Evolutionary conservation across 2,797 vertebrate species (phyloP), one percentile per base, ranked within the genome.

Genomic region (Trachurus trachurus): DNA sequence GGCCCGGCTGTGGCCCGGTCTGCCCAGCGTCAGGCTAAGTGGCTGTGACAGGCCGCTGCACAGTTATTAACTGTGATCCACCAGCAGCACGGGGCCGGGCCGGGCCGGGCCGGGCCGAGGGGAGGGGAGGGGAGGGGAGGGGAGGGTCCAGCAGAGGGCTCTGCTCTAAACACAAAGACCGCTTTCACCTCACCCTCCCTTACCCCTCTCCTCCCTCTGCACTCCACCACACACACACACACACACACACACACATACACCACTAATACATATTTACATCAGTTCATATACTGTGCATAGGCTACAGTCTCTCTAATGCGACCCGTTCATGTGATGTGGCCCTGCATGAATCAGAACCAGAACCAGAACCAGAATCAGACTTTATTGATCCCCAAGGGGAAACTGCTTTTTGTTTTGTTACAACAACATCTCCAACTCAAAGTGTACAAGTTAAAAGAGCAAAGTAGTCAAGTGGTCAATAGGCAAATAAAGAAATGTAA

Each of bases 11-110:
- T 69, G 81, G 71, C 89, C 88, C 71, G 26, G 85, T 80, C 93
- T 97, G 97, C 95, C 97, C 94, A 97, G 91, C 93, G 37, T 98
- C 96, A 97, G 93, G 86, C 95, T 96, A 97, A 98, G 94, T 96
- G 95, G 93, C 96, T 91, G 66, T 97, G 97, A 96, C 96, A 97
- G 96, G 94, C 95, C 89, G 95, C 96, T 94, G 64, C 96, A 96
- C 94, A 95, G 94, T 97, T 97, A 96, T 97, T 97, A 96, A 95
- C 96, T 94, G 94, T 95, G 96, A 97, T 96, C 96, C 91, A 89
- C 96, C 94, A 95, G 93, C 26, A 26, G n/a, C 95, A 91, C 95
- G 87, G 92, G 92, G 94, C 93, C 1, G 26, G 26, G 26, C 92
- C 75, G 94, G 95, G 92, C 94, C 90, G 67, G 83, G 47, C 85